Conservation (phyloP, 2,888 invertebrate genomes). For the Heliothis peltigera region DNA sequence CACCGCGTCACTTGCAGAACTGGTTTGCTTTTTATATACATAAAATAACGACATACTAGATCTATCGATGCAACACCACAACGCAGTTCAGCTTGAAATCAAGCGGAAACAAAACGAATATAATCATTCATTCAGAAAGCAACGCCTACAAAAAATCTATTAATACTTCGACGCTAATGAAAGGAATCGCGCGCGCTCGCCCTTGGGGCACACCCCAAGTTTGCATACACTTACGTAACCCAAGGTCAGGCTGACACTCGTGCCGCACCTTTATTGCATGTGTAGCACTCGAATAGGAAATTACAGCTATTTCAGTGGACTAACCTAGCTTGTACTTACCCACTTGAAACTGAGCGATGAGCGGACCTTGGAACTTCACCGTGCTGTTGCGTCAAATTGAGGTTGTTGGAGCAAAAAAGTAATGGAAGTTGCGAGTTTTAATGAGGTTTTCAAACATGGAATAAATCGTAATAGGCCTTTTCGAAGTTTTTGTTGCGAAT, state of each 20-base stretch:
- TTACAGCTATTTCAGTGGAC: constrained; percentile 76
- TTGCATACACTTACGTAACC: constrained; percentile 81
- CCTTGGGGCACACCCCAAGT: constrained; percentile 76
- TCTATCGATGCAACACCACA: background rate
- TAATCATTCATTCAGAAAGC: constrained; percentile 23
- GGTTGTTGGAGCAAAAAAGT: constrained; percentile 38
- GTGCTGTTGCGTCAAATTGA: constrained; percentile 43
- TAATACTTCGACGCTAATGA: constrained; percentile 46
- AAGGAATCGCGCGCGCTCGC: constrained; percentile 65
- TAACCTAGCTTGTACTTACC: constrained; percentile 41
- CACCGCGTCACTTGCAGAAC: background rate
- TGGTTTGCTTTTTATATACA: background rate
- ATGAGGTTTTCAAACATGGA: constrained; percentile 43
- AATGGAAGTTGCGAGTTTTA: constrained; percentile 44
- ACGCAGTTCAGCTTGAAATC: background rate
- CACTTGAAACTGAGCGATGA: constrained; percentile 50
- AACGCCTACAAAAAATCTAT: constrained; percentile 48
- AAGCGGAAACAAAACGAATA: constrained; percentile 25
- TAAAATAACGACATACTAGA: background rate
- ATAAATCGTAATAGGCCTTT: constrained; percentile 11
- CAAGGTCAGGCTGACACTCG: constrained; percentile 80
- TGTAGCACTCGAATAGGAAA: constrained; percentile 75
- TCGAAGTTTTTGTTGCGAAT: constrained; percentile 10
- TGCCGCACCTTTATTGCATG: constrained; percentile 79
- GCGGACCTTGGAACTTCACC: constrained; percentile 53